Evolutionary conservation across 2,113 vertebrate species (phyloP).

Genomic region (Nesogale talazaci): DNA sequence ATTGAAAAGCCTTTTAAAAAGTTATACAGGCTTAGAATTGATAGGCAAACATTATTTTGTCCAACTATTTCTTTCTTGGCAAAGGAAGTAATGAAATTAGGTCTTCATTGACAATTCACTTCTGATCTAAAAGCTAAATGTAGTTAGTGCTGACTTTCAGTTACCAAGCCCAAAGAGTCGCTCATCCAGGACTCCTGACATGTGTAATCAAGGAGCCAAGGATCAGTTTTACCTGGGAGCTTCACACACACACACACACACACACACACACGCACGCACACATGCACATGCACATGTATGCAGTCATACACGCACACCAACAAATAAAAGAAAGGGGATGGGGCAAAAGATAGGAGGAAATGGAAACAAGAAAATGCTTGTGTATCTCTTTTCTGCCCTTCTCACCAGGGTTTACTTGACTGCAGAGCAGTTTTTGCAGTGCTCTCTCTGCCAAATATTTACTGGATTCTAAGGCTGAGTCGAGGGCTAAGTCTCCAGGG

Average conservation of each 20-base stretch:
- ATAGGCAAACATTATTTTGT: constrained; percentile 17
- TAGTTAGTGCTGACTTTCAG: neutral
- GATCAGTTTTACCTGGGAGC: neutral
- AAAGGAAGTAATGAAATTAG: neutral
- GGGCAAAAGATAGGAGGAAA: neutral
- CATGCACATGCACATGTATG: neutral
- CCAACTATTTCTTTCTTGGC: neutral
- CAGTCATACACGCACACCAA: neutral
- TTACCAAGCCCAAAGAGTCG: constrained; percentile 8
- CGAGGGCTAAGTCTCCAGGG: neutral
- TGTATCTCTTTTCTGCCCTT: neutral
- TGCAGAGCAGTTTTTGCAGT: neutral
- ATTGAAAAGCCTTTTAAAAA: neutral
- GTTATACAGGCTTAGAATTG: neutral
- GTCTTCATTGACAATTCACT: neutral
- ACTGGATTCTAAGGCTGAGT: neutral
- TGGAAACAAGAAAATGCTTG: constrained; percentile 28
- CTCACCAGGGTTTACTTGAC: constrained; percentile 21
- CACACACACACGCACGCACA: neutral
- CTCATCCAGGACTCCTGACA: neutral
- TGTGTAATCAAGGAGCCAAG: neutral
- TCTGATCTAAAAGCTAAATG: neutral
- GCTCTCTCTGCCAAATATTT: constrained; percentile 42
- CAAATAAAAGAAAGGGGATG: neutral
- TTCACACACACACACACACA: neutral